Evolutionary conservation across 2,888 invertebrate genomes (phyloP).

Genomic region (Nephrotoma guestfalica): DNA sequence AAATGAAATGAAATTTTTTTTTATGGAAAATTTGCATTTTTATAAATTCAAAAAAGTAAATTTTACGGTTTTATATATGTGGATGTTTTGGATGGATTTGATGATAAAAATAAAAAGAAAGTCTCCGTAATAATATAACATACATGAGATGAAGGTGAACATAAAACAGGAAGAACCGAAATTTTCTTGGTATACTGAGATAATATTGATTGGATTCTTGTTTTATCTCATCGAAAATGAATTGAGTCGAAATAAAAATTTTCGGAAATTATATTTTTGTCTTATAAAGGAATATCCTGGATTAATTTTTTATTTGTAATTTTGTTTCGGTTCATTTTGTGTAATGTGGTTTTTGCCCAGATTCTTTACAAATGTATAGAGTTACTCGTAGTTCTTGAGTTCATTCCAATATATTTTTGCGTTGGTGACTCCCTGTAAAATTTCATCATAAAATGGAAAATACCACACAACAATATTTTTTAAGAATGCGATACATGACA

Average conservation of each 20-base stretch:
- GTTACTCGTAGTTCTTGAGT: too few relatives aligned
- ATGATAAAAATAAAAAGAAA: neutral
- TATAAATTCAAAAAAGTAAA: neutral
- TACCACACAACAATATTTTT: too few relatives aligned
- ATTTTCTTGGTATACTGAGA: neutral
- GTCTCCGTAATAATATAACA: neutral
- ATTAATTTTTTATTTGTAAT: neutral
- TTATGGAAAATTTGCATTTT: neutral
- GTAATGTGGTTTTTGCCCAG: neutral
- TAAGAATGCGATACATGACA: too few relatives aligned
- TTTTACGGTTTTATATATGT: neutral
- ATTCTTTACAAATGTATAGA: too few relatives aligned
- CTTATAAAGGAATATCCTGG: neutral
- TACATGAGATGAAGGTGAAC: neutral
- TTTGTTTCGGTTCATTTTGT: neutral
- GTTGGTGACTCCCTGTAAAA: too few relatives aligned
- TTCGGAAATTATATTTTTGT: neutral
- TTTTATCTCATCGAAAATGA: neutral
- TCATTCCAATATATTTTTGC: too few relatives aligned
- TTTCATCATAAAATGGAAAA: too few relatives aligned
- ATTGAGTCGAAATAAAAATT: neutral
- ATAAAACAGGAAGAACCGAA: neutral
- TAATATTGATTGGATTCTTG: neutral
- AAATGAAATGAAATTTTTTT: neutral
- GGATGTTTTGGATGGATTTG: neutral